These are phyloP conservation scores for Aegotheles bennettii DNA, from an alignment of 2,113 vertebrate genomes.

Conservation along the genomic window DNA sequence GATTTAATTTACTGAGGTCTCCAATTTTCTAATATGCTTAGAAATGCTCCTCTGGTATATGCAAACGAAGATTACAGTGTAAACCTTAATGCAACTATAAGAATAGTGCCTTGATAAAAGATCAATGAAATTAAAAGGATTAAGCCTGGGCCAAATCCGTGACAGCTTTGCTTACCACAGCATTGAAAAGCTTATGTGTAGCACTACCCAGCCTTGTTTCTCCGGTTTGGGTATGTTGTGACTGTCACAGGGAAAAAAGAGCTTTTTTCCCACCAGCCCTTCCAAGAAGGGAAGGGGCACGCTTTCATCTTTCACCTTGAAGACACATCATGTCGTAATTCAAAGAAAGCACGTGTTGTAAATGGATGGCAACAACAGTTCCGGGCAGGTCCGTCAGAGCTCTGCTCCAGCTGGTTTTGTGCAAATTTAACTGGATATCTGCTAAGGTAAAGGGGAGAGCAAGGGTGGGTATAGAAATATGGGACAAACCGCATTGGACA, in stretches of 20 bases:
- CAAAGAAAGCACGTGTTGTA: neutral
- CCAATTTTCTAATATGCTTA: slow-evolving; percentile 55
- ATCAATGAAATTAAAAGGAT: slow-evolving; percentile 67
- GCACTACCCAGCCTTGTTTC: slow-evolving; percentile 19
- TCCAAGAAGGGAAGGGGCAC: neutral
- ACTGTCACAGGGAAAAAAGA: neutral
- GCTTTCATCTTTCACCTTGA: neutral
- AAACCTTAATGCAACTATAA: slow-evolving; percentile 30
- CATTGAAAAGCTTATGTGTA: slow-evolving; percentile 23
- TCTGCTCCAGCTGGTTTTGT: neutral
- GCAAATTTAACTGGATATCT: neutral
- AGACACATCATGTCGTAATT: neutral
- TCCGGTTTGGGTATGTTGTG: neutral
- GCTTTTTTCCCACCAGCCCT: neutral
- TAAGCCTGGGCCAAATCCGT: slow-evolving; percentile 18
- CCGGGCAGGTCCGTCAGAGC: neutral
- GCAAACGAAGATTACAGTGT: neutral
- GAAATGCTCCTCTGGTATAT: slow-evolving; percentile 52
- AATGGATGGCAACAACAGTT: neutral
- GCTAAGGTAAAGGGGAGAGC: neutral
- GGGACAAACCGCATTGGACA: accelerated
- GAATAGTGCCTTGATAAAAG: slow-evolving; percentile 56
- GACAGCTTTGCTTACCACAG: slow-evolving; percentile 56
- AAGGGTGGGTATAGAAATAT: neutral
- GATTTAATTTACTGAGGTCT: slow-evolving; percentile 51